Evolutionary conservation across 2,888 invertebrate genomes (phyloP).

Genomic region (Euproctis similis): DNA sequence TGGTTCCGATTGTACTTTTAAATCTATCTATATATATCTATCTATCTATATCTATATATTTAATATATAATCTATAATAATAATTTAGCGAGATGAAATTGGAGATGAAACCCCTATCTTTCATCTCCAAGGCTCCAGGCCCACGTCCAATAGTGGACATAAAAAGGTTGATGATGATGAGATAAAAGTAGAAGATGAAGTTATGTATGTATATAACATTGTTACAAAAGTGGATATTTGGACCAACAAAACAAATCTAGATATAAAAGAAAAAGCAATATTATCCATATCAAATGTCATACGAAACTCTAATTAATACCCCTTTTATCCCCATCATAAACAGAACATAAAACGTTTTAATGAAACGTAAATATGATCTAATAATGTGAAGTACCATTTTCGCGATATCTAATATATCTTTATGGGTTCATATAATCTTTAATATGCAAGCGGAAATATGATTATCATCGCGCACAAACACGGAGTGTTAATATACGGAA

Average conservation of each 20-base stretch:
- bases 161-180: too few relatives aligned
- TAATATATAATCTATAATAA: too few relatives aligned
- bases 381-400: conserved; percentile 47
- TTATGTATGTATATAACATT: too few relatives aligned
- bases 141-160: too few relatives aligned
- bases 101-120: too few relatives aligned
- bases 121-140: too few relatives aligned
- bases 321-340: conserved; percentile 25
- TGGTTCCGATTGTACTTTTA: too few relatives aligned
- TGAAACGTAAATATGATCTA: conserved; percentile 59
- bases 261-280: conserved; percentile 6
- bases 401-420: conserved; percentile 52
- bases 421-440: conserved; percentile 58
- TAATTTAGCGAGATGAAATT: too few relatives aligned
- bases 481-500: conserved; percentile 38
- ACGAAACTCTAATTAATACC: conserved; percentile 29
- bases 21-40: too few relatives aligned
- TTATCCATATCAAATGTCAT: conserved; percentile 8
- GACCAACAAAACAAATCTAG: conserved; percentile 1
- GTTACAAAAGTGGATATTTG: too few relatives aligned
- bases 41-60: too few relatives aligned
- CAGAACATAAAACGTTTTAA: conserved; percentile 39
- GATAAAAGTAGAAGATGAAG: too few relatives aligned
- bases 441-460: conserved; percentile 55
- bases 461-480: conserved; percentile 57